Evolutionary conservation across 2,888 invertebrate species (phyloP), one percentile per base, ranked within the genome.

Genomic region (Lobophora halterata): DNA sequence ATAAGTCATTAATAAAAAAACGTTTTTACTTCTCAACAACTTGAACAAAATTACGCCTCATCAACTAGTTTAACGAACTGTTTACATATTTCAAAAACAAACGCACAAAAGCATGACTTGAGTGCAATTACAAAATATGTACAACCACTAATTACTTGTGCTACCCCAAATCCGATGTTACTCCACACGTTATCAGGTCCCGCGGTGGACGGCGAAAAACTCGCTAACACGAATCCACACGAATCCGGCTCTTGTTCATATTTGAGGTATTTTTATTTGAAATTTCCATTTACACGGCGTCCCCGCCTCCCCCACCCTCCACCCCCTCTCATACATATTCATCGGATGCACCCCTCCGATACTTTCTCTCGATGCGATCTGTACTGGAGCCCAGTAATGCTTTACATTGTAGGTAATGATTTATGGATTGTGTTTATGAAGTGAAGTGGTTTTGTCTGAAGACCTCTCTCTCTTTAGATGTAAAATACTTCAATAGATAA

Each of bases 301-400:
- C 29, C 45, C 40, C 33, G 10, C 42, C 45, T 58, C 65, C 70
- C 80, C 71, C 85, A 7, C 31, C 34, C 44, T 39, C 33, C 7
- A 37, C 43, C 58, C 65, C 70, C 80, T 72, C 87, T 90, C 89
- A 90, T 90, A 88, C 90, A 90, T 90, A 90, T 90, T 90, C 90
- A 90, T 80, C 72, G 79, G 80, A 87, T 90, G 90, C 90, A 89
- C 57, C 68, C 89, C 88, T 82, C 76, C 76, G 58, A 70, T 72
- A 83, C 83, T 83, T 83, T 85, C 82, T 78, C 76, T 58, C 58
- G 66, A 53, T 61, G 59, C 59, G 71, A 70, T 69, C 71, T 69
- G 65, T 59, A 65, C 62, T 62, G 65, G 65, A 71, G 73, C 71
- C 72, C 68, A 66, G 61, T 67, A 66, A 62, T 63, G 59, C 56